Percentiles rank a stretch among this genome's conserved stretches.
phyloP scores from a whole-genome alignment of 2,113 vertebrate species.

The Chaetodon auriga region DNA sequence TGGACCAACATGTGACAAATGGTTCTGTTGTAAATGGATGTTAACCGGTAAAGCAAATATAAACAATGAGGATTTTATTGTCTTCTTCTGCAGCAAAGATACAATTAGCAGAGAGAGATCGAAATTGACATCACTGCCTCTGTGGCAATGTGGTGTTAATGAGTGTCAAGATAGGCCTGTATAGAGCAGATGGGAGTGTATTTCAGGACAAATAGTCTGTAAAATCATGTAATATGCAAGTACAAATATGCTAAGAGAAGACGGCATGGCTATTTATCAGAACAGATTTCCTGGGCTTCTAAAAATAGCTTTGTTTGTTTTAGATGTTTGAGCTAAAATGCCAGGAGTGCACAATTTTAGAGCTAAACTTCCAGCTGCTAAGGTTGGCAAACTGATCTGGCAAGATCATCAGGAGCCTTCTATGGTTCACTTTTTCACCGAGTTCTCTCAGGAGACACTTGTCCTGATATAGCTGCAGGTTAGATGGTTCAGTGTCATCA shows the following conservation, averaged over 20 bases:
- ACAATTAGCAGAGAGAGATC: conserved; percentile 10
- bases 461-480: background rate
- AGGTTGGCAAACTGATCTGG: background rate
- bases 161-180: background rate
- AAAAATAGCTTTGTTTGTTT: background rate
- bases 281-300: conserved; percentile 4
- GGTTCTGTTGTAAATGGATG: background rate
- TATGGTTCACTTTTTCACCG: background rate
- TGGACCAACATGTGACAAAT: background rate
- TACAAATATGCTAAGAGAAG: background rate
- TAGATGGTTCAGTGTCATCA: background rate
- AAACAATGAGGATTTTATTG: background rate
- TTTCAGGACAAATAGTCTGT: background rate
- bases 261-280: background rate
- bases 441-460: background rate
- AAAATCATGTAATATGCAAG: background rate
- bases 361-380: background rate
- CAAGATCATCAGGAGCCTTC: background rate
- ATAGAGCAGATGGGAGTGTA: background rate
- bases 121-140: background rate
- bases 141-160: background rate
- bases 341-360: background rate
- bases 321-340: conserved; percentile 1
- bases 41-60: background rate
- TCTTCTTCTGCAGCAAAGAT: background rate